These are phyloP conservation scores for Lates japonicus DNA, from an alignment of 2,797 vertebrate species.

Conservation along the genomic window DNA sequence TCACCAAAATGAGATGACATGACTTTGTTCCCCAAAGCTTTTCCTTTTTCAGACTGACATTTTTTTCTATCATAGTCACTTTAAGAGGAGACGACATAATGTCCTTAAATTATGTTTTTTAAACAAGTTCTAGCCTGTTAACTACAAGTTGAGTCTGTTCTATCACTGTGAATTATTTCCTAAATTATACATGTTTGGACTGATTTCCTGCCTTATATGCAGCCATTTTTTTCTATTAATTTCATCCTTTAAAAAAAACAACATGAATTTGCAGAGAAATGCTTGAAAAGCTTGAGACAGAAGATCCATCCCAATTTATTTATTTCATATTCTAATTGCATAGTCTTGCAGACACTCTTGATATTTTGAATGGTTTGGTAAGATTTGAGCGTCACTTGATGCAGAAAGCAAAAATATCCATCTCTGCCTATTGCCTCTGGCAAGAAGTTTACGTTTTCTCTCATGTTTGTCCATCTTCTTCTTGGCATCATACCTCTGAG, in stretches of 20 bases:
- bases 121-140: not conserved
- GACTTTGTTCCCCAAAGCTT: slow-evolving; percentile 41
- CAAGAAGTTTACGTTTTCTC: not conserved
- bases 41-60: slow-evolving; percentile 10
- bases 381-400: not conserved
- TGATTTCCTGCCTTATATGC: not conserved
- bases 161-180: not conserved
- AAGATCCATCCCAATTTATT: not conserved
- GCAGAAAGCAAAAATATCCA: not conserved
- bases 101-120: not conserved
- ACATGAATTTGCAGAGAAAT: not conserved
- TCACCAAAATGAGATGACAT: slow-evolving; percentile 26
- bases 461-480: slow-evolving; percentile 3
- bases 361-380: not conserved
- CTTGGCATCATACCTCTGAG: not conserved
- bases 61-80: not conserved
- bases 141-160: not conserved
- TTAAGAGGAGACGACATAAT: not conserved
- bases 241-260: not conserved
- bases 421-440: not conserved
- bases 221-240: not conserved
- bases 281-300: not conserved
- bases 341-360: not conserved
- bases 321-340: not conserved
- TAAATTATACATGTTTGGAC: not conserved